Conservation (phyloP, 2,113 vertebrate species). For the Cryptotis parvus region DNA sequence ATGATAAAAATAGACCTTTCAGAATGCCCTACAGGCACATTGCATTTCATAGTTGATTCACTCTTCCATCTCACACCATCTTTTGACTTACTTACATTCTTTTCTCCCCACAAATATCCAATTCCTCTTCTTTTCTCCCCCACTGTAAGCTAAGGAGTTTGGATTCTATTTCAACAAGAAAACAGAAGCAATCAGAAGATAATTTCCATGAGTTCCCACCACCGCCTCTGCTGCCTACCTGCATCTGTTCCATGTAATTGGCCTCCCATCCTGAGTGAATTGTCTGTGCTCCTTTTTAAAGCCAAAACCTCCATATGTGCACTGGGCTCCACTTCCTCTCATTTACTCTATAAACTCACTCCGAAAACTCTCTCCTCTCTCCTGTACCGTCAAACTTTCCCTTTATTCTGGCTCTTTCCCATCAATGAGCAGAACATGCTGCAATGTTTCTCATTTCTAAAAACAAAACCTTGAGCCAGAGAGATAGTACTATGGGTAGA, state of each 20-base stretch:
- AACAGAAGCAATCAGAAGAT: slow-evolving; percentile 5
- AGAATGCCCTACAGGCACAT: not conserved
- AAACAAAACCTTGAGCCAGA: too few species aligned
- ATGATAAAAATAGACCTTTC: not conserved
- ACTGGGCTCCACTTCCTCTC: slow-evolving; percentile 64
- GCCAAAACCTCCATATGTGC: slow-evolving; percentile 74
- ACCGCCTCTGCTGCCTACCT: slow-evolving; percentile 17
- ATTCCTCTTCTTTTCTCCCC: not conserved
- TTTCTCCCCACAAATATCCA: not conserved
- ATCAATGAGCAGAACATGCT: not conserved
- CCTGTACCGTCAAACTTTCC: slow-evolving; percentile 11
- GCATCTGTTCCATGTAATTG: slow-evolving; percentile 43
- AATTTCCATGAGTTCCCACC: slow-evolving; percentile 24
- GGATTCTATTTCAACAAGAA: slow-evolving; percentile 51
- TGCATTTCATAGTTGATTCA: not conserved
- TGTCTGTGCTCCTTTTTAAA: slow-evolving; percentile 52
- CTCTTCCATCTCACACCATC: not conserved
- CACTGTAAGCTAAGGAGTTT: not conserved
- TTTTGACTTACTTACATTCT: not conserved
- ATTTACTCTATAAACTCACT: not conserved
- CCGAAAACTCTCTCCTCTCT: not conserved
- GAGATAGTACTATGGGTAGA: too few species aligned
- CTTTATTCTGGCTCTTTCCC: not conserved
- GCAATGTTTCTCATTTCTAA: not conserved
- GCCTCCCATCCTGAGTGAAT: slow-evolving; percentile 45